These are phyloP conservation scores for Heliconius erato DNA, from an alignment of 2,888 invertebrate genomes.

Conservation along the genomic window DNA sequence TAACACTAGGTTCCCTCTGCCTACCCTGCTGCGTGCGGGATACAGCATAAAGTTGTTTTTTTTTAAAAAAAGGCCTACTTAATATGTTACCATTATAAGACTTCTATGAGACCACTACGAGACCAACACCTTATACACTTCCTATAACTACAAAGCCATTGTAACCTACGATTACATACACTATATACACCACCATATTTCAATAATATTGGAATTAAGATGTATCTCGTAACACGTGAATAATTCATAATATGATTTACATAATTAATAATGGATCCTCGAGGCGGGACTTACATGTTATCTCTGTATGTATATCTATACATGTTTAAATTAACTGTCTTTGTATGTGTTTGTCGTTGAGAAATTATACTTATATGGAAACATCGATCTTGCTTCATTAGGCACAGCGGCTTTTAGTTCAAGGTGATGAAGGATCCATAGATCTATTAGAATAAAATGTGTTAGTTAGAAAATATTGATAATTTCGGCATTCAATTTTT, in stretches of 20 bases:
- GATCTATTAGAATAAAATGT: too few species aligned
- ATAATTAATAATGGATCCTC: slow-evolving; percentile 53
- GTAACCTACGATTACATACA: neutral
- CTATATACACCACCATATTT: neutral
- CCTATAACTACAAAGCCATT: neutral
- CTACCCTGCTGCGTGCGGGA: too few species aligned
- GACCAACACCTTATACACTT: neutral
- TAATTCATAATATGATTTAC: slow-evolving; percentile 52
- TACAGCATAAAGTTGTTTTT: too few species aligned
- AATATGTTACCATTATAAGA: too few species aligned
- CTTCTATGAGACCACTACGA: too few species aligned
- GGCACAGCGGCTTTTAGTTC: slow-evolving; percentile 46
- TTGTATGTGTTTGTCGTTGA: slow-evolving; percentile 43
- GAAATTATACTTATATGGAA: slow-evolving; percentile 44
- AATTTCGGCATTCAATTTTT: too few species aligned
- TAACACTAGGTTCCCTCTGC: too few species aligned
- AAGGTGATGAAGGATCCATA: slow-evolving; percentile 37
- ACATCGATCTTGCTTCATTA: slow-evolving; percentile 51
- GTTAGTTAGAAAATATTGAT: too few species aligned
- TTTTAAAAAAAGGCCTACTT: too few species aligned
- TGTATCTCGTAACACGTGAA: slow-evolving; percentile 48
- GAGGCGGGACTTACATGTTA: slow-evolving; percentile 46
- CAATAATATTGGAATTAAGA: neutral
- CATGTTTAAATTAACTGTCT: slow-evolving; percentile 40
- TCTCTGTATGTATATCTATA: slow-evolving; percentile 33